Evolutionary conservation across 2,888 invertebrate species (phyloP).

Genomic region (Argynnis bischoffii): DNA sequence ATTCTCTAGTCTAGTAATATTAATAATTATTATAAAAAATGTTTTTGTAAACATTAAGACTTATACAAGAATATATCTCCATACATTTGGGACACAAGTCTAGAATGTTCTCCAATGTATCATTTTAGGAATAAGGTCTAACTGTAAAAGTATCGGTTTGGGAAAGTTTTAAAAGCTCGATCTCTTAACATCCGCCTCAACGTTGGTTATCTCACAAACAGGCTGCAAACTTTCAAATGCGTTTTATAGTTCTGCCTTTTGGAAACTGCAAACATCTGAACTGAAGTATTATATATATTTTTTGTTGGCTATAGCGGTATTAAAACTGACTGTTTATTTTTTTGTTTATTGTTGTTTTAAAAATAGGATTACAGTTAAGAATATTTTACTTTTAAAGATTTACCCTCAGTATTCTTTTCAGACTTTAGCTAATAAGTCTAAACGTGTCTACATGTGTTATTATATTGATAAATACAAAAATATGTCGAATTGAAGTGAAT

Average conservation of each 20-base stretch:
- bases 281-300: background rate
- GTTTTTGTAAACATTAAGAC: background rate
- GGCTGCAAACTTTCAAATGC: conserved; percentile 24
- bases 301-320: background rate
- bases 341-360: too few species aligned
- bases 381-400: too few species aligned
- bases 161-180: conserved; percentile 31
- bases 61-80: background rate
- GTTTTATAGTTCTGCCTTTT: conserved; percentile 16
- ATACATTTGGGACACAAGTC: background rate
- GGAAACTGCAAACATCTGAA: conserved; percentile 4
- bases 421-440: too few species aligned
- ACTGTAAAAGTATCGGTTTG: conserved; percentile 27
- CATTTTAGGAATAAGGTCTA: conserved; percentile 28
- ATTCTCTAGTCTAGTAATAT: too few species aligned
- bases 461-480: too few species aligned
- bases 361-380: too few species aligned
- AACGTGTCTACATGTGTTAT: too few species aligned
- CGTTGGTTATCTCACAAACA: conserved; percentile 14
- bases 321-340: too few species aligned
- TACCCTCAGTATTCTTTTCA: too few species aligned
- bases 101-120: conserved; percentile 10
- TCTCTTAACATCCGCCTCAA: conserved; percentile 22
- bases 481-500: too few species aligned
- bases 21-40: too few species aligned